These are phyloP conservation scores for Rhaphigaster nebulosa DNA, from an alignment of 2,888 invertebrate genomes.

Conservation along the genomic window DNA sequence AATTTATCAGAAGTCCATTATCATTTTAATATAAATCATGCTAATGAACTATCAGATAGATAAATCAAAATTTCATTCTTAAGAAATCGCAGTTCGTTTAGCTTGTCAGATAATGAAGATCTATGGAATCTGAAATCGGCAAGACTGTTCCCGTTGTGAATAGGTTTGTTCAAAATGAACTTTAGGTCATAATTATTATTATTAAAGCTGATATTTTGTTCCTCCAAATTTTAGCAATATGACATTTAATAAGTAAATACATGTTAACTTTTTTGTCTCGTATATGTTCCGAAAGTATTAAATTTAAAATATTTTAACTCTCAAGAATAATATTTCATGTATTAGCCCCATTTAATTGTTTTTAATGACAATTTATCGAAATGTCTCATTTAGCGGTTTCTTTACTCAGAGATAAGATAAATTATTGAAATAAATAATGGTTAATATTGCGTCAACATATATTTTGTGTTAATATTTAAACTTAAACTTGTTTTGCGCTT, in stretches of 20 bases:
- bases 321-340: too few relatives aligned
- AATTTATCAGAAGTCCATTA: background rate
- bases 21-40: background rate
- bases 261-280: background rate
- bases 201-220: background rate
- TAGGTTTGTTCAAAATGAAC: background rate
- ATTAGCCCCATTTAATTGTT: background rate
- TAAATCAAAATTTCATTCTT: background rate
- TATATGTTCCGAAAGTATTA: background rate
- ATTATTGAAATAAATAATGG: too few relatives aligned
- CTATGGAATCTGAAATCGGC: background rate
- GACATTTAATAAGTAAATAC: background rate
- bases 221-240: background rate
- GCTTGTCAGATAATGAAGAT: slow-evolving; percentile 25
- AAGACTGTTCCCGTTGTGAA: background rate
- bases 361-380: background rate
- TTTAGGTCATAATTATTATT: background rate
- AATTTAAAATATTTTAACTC: too few relatives aligned
- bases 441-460: too few relatives aligned
- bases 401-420: background rate
- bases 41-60: background rate
- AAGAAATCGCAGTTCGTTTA: background rate
- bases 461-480: too few relatives aligned
- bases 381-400: background rate
- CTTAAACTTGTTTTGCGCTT: too few relatives aligned